Evolutionary conservation across 1,140 invertebrate genomes (phyloP), one percentile per base, ranked within the genome.

Genomic region (Hypsibius dujardini): DNA sequence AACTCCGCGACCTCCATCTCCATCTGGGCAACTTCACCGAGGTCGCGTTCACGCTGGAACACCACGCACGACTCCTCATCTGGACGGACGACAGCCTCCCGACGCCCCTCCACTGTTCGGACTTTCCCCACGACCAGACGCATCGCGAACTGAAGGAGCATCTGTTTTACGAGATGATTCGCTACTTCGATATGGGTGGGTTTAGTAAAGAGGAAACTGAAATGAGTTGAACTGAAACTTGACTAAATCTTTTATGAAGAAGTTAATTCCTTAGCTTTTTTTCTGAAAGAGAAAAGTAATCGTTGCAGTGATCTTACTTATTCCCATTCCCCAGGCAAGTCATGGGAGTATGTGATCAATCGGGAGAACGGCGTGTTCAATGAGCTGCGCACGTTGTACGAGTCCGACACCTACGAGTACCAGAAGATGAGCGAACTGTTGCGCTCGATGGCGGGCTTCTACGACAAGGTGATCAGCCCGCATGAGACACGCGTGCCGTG

Each of bases 1-100:
- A 96, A 77, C 81, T 98, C 40, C 90, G 88, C 75, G 87, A 89
- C 74, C 83, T 97, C 70, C 92, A 97, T 81, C 82, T 90, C 73
- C 86, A 87, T 71, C 88, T 88, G 77, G 87, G 90, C 73, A 94
- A 95, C 80, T 93, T 86, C 78, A 90, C 92, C 0, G 94, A 97
- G 83, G 92, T 93, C 50, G 93, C 89, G 0, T 90, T 90, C 73
- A 89, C 92, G 0, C 80, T 96, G 28, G 85, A 87, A 75, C 80
- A 92, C n/a, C 92, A 96, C 79, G 87, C 89, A 46, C 86, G 87
- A 74, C 82, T 92, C 70, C 79, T 95, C 69, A 80, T 84, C 60
- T 95, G 92, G 92, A 85, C 84, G 14, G 87, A 91, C 76, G 85
- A 87, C 2, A 76, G 82, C 2, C 79, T 94, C n/a, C n/a, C 83